Evolutionary conservation across 1,140 invertebrate species (phyloP).

Genomic region (Diploscapter pachys): DNA sequence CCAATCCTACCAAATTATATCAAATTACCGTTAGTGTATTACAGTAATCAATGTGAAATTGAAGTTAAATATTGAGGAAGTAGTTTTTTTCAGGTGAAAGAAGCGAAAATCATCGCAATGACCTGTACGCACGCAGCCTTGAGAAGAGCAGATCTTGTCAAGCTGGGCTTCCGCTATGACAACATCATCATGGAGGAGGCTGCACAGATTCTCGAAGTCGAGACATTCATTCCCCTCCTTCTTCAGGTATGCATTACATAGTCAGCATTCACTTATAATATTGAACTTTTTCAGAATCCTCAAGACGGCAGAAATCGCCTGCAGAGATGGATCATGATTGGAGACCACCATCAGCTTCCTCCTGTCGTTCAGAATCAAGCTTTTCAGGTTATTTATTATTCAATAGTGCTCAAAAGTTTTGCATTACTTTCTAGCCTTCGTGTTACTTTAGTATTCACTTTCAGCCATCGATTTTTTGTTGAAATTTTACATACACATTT

Average conservation of each 20-base stretch:
- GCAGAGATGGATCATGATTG: slow-evolving; percentile 99
- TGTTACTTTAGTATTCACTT: too few relatives aligned
- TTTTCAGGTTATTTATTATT: slow-evolving; percentile 69
- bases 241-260: slow-evolving; percentile 68
- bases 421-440: too few relatives aligned
- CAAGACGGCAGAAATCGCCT: slow-evolving; percentile 89
- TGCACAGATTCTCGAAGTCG: slow-evolving; percentile 97
- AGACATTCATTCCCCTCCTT: slow-evolving; percentile 96
- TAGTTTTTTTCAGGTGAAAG: slow-evolving; percentile 71
- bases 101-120: slow-evolving; percentile 99
- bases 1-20: too few relatives aligned
- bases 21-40: too few relatives aligned
- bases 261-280: too few relatives aligned
- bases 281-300: slow-evolving; percentile 69
- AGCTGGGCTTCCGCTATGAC: slow-evolving; percentile 85
- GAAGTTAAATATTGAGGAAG: too few relatives aligned
- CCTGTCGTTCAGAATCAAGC: slow-evolving; percentile 99
- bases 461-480: too few relatives aligned
- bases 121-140: slow-evolving; percentile 98
- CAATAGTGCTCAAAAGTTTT: too few relatives aligned
- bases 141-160: slow-evolving; percentile 89
- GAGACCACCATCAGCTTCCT: slow-evolving; percentile 97
- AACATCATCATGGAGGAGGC: slow-evolving; percentile 99
- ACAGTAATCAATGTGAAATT: too few relatives aligned
- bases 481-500: too few relatives aligned